Percentiles rank a stretch among this genome's conserved stretches.
phyloP scores from a whole-genome alignment of 2,113 vertebrate species.

The Trematomus loennbergii region DNA sequence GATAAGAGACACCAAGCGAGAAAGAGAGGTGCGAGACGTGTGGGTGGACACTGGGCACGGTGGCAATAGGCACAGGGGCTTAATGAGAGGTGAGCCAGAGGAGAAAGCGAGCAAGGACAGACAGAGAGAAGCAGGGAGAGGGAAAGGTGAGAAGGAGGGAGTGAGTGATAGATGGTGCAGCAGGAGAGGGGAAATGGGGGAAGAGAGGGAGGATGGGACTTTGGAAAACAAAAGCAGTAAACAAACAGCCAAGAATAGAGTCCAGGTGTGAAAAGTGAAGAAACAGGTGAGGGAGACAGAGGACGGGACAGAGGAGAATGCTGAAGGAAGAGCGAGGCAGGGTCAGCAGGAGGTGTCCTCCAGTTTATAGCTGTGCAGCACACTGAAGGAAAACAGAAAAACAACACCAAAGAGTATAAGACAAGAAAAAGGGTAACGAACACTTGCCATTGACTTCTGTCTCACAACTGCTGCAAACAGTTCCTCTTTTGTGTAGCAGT shows the following conservation, averaged over 20 bases:
- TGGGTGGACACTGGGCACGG: conserved; percentile 80
- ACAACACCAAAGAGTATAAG: neutral
- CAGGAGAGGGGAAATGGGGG: conserved; percentile 53
- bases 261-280: conserved; percentile 73
- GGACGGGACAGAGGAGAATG: conserved; percentile 49
- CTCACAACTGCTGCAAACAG: neutral
- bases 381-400: neutral
- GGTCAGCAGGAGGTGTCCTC: conserved; percentile 25
- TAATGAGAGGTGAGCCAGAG: conserved; percentile 85
- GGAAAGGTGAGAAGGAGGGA: conserved; percentile 77
- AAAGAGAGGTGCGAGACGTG: conserved; percentile 76
- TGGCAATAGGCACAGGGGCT: conserved; percentile 78
- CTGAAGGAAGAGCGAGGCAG: conserved; percentile 29
- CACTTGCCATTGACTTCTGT: neutral
- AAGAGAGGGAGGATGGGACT: conserved; percentile 65
- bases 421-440: too few species aligned
- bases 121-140: conserved; percentile 63
- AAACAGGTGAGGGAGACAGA: conserved; percentile 68
- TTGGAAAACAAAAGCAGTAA: conserved; percentile 76
- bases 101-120: conserved; percentile 79
- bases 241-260: conserved; percentile 82
- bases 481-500: neutral
- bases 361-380: neutral
- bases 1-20: conserved; percentile 60
- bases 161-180: conserved; percentile 79